phyloP scores from a whole-genome alignment of 2,888 invertebrate species.

The Neuroscelio doddi region DNA sequence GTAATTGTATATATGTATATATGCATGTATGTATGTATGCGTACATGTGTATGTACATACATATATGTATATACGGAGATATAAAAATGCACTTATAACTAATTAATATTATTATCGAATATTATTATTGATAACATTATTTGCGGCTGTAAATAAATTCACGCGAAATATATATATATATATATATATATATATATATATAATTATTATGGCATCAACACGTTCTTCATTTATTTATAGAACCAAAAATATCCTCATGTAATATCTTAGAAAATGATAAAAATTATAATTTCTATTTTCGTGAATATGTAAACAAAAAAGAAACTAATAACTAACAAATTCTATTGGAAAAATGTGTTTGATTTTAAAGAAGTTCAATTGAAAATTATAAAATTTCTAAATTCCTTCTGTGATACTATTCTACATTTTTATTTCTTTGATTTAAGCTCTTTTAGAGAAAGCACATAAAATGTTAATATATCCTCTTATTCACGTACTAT shows the following conservation, averaged over 20 bases:
- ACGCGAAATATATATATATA: slow-evolving; percentile 72
- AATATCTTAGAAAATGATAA: too few relatives aligned
- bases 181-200: too few relatives aligned
- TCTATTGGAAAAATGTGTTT: too few relatives aligned
- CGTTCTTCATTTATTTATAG: slow-evolving; percentile 15
- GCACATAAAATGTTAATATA: too few relatives aligned
- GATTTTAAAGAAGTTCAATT: too few relatives aligned
- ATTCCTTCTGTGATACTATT: background rate
- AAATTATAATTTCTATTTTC: background rate
- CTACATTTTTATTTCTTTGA: background rate
- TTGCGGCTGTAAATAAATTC: slow-evolving; percentile 71
- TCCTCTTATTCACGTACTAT: too few relatives aligned
- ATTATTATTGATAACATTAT: slow-evolving; percentile 62
- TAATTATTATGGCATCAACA: slow-evolving; percentile 65
- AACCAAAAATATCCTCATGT: too few relatives aligned
- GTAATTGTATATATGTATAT: slow-evolving; percentile 64
- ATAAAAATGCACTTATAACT: slow-evolving; percentile 55
- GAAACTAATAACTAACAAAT: too few relatives aligned
- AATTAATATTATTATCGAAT: slow-evolving; percentile 50
- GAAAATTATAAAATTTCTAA: background rate
- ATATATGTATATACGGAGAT: slow-evolving; percentile 62
- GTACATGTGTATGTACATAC: slow-evolving; percentile 21
- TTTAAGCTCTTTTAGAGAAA: too few relatives aligned
- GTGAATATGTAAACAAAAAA: background rate
- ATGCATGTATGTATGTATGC: slow-evolving; percentile 33